Conservation (phyloP, 2,113 vertebrate genomes). For the Tinamus guttatus region DNA sequence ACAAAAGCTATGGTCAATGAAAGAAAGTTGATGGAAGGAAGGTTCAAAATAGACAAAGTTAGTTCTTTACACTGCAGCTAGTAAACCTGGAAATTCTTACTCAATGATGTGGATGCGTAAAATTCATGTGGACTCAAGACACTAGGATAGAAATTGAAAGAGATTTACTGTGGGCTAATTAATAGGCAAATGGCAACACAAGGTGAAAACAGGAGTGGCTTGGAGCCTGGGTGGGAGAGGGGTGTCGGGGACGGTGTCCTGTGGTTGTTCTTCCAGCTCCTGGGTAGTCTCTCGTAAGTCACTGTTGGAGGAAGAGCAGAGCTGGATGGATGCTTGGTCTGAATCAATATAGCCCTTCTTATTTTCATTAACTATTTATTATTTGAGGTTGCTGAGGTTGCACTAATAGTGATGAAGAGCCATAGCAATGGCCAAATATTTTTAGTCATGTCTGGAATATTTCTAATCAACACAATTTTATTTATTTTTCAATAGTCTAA, state of each 20-base stretch:
- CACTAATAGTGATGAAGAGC: neutral
- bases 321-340: neutral
- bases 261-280: neutral
- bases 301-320: neutral
- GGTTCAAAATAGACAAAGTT: neutral
- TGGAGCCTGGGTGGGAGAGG: neutral
- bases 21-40: neutral
- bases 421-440: neutral
- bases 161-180: neutral
- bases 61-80: neutral
- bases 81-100: neutral
- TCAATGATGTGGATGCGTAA: neutral
- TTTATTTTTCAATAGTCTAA: neutral
- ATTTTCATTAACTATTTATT: neutral
- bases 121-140: neutral
- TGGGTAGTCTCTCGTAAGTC: accelerated
- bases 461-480: neutral
- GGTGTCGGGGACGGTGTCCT: neutral
- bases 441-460: neutral
- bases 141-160: neutral
- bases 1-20: neutral
- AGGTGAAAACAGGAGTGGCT: neutral
- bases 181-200: neutral
- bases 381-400: neutral
- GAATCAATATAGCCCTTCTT: neutral